These are phyloP conservation scores for Anser cygnoides DNA, from an alignment of 2,113 vertebrate species.

Conservation along the genomic window DNA sequence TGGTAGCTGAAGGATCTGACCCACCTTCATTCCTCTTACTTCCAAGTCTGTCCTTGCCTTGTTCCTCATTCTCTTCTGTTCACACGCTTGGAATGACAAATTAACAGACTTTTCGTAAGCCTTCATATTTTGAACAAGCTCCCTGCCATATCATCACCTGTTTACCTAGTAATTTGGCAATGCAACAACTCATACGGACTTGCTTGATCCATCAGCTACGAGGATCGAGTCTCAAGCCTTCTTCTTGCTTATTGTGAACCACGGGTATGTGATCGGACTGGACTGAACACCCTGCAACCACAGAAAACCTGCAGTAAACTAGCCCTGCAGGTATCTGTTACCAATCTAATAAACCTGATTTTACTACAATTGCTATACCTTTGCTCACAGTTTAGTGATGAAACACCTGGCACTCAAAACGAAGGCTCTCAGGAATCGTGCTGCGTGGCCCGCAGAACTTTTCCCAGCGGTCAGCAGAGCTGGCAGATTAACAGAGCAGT, in stretches of 20 bases:
- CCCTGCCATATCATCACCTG: background rate
- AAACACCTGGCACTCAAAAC: background rate
- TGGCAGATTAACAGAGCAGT: background rate
- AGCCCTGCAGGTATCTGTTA: background rate
- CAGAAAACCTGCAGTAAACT: background rate
- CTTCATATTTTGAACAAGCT: background rate
- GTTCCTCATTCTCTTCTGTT: background rate
- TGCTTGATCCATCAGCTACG: conserved; percentile 1
- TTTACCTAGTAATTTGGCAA: background rate
- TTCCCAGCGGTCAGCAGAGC: conserved; percentile 30
- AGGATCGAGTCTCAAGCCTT: conserved; percentile 1
- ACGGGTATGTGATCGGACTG: background rate
- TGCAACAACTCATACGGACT: accelerated
- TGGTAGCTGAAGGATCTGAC: background rate
- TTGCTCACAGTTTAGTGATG: background rate
- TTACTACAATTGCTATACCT: background rate
- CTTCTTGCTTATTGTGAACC: background rate
- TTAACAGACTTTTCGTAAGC: background rate
- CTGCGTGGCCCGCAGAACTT: background rate
- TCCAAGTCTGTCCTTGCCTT: background rate
- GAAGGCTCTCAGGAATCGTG: background rate
- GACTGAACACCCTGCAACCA: background rate
- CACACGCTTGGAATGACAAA: background rate
- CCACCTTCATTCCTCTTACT: background rate
- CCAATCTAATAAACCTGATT: background rate